Evolutionary conservation across 2,113 vertebrate genomes (phyloP).

Genomic region (Pimephales promelas): DNA sequence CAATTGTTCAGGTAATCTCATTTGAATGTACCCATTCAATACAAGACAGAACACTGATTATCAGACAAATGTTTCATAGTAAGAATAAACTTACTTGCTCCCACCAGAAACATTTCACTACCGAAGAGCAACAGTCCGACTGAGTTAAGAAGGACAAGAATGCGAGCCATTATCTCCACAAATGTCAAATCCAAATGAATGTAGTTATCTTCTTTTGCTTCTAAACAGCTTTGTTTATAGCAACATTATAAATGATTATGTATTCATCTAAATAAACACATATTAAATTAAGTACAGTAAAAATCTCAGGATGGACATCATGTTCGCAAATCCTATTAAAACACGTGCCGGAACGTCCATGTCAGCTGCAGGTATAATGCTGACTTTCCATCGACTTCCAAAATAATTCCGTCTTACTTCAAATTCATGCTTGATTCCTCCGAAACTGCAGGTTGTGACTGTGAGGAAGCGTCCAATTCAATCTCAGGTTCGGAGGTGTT

Average conservation of each 20-base stretch:
- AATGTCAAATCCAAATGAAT: constrained; percentile 41
- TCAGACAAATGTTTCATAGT: not conserved
- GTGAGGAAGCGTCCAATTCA: not conserved
- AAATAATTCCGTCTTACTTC: not conserved
- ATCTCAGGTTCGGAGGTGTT: not conserved
- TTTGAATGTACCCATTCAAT: not conserved
- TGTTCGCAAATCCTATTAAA: constrained; percentile 56
- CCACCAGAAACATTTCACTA: constrained; percentile 87
- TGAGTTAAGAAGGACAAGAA: constrained; percentile 75
- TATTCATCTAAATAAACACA: not conserved
- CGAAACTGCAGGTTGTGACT: not conserved
- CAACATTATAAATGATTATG: constrained; percentile 38
- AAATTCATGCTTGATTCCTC: not conserved
- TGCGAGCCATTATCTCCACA: constrained; percentile 72
- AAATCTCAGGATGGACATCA: constrained; percentile 44
- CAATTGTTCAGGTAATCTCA: not conserved
- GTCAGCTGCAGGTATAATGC: constrained; percentile 57
- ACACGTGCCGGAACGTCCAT: constrained; percentile 52
- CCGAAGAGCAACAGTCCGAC: constrained; percentile 87
- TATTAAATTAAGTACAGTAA: constrained; percentile 53
- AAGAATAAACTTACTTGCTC: constrained; percentile 84
- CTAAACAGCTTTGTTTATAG: constrained; percentile 52
- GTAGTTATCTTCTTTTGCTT: constrained; percentile 39
- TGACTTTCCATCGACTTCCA: constrained; percentile 49
- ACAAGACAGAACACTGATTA: not conserved